phyloP scores from a whole-genome alignment of 2,797 vertebrate genomes.

The Fundulus diaphanus region DNA sequence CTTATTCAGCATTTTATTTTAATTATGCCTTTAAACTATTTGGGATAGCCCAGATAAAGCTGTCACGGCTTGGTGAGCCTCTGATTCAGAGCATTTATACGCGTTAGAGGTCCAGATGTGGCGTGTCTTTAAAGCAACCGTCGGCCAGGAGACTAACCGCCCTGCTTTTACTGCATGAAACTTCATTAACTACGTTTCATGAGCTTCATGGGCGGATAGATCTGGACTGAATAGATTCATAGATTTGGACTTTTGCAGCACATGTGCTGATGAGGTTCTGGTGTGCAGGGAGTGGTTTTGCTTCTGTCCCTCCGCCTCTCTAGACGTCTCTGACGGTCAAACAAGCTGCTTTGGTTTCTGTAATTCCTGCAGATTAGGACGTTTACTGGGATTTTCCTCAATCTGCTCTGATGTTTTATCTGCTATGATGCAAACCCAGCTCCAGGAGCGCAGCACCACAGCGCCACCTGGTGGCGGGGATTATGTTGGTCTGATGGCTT shows the following conservation, averaged over 20 bases:
- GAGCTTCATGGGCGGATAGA: too few species aligned
- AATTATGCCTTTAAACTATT: too few species aligned
- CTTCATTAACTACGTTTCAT: too few species aligned
- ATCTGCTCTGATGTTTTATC: constrained; percentile 51
- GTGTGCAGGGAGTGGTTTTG: constrained; percentile 14
- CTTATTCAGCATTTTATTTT: too few species aligned
- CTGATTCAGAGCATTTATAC: not conserved
- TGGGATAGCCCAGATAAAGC: too few species aligned
- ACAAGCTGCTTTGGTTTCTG: constrained; percentile 46
- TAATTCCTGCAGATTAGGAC: constrained; percentile 44
- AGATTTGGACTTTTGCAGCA: too few species aligned
- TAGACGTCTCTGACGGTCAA: constrained; percentile 35
- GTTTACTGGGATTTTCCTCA: constrained; percentile 43
- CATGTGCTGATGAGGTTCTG: too few species aligned
- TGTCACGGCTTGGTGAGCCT: not conserved
- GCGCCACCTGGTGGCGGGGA: constrained; percentile 64
- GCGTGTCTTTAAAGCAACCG: not conserved
- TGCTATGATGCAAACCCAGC: not conserved
- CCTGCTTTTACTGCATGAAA: too few species aligned
- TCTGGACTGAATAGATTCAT: too few species aligned
- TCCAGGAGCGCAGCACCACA: constrained; percentile 48
- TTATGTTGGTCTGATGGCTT: not conserved
- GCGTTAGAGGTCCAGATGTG: too few species aligned
- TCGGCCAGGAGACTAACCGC: too few species aligned
- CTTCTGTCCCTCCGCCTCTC: constrained; percentile 23